Percentiles rank a stretch among this genome's conserved stretches.
phyloP scores from a whole-genome alignment of 1,140 invertebrate genomes.

The Scaptomyza pallida region DNA sequence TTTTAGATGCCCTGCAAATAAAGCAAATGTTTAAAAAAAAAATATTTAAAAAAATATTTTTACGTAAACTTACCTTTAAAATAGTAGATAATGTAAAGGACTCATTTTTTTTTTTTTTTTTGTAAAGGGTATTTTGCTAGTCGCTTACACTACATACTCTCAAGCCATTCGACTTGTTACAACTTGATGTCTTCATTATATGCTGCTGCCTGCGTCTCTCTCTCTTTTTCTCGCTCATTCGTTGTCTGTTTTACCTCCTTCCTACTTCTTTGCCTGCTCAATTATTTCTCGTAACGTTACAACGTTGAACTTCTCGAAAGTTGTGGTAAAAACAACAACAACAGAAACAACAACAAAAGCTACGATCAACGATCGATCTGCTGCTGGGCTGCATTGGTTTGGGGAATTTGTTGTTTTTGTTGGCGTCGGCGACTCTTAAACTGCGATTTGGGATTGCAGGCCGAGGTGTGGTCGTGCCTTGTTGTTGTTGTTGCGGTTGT shows the following conservation, averaged over 20 bases:
- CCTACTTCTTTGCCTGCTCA: slow-evolving; percentile 54
- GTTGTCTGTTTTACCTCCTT: slow-evolving; percentile 18
- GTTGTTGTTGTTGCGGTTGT: slow-evolving; percentile 23
- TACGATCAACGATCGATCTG: slow-evolving; percentile 24
- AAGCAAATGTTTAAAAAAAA: background rate
- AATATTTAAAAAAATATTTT: too few species aligned
- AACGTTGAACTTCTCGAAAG: slow-evolving; percentile 73
- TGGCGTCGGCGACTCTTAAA: slow-evolving; percentile 10
- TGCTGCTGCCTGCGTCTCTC: slow-evolving; percentile 28
- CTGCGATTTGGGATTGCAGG: slow-evolving; percentile 26
- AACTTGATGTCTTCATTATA: slow-evolving; percentile 79
- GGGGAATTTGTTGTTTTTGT: background rate
- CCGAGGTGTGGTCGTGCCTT: slow-evolving; percentile 56
- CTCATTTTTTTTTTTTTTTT: background rate
- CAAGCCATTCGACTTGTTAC: slow-evolving; percentile 60
- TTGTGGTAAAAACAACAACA: slow-evolving; percentile 57
- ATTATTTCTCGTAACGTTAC: slow-evolving; percentile 71
- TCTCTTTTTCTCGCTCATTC: slow-evolving; percentile 1
- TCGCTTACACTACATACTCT: background rate
- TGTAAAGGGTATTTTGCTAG: background rate
- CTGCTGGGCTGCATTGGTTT: background rate
- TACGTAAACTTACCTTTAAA: too few species aligned
- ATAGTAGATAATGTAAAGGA: too few species aligned
- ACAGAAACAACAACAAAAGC: slow-evolving; percentile 23
- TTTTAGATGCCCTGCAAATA: background rate